Base-by-base conservation (phyloP, 2,888 invertebrate species). In the Acleris literana region DNA sequence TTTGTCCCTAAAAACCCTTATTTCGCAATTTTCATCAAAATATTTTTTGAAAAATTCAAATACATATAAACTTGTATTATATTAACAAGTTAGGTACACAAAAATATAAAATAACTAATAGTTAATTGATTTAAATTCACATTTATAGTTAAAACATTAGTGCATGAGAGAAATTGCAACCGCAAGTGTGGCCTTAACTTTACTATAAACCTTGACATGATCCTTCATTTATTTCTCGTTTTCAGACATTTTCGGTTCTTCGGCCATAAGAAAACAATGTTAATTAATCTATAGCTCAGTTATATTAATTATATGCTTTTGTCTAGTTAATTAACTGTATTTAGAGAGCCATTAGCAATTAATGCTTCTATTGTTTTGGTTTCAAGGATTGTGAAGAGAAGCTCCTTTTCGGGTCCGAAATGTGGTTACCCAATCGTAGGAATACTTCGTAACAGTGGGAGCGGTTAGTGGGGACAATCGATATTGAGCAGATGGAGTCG, bases 181-280 rank as follows among this genome's bases (percentile, higher is more conserved):
- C 33, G 16, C 7, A 4, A 17, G 25, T 57, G 46, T 57, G 46
- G 11, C 17, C 13, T 9, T n/a, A 5, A n/a, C 46, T 5, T 6
- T 17, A 54, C 5, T 17, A 2, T 56, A 53, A 70, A 72, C 84
- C 84, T 85, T 84, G 83, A 77, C 78, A 75, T 70, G 65, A 73
- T 77, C 68, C 59, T 70, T 68, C 61, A 57, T 17, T 51, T 52
- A 39, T 70, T 58, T 68, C 39, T 67, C 25, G 43, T 55, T 57
- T 43, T 39, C 22, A 57, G 55, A 48, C 60, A 63, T 59, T 59
- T 67, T 53, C 43, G 17, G 49, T 39, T 54, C 13, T 49, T 33
- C 11, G 20, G 25, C 17, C 25, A 55, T 20, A 29, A 60, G 48
- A 17, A 43, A 5, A 43, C 54, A 18, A 11, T 43, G 64, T 59